Evolutionary conservation across 2,888 invertebrate species (phyloP).

Genomic region (Aspidiotus destructor): DNA sequence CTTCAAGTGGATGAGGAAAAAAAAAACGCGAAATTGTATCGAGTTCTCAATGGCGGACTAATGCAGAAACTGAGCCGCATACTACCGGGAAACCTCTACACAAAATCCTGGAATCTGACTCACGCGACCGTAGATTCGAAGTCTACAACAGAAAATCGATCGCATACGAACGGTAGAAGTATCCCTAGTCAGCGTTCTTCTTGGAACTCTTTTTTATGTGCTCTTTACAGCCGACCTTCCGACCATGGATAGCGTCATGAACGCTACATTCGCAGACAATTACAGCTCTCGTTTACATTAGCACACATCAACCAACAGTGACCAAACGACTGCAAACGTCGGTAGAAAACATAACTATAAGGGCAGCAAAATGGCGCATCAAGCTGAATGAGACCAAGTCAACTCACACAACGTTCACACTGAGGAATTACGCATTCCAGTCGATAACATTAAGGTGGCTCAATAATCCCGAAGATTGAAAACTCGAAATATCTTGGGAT

Average conservation of each 20-base stretch:
- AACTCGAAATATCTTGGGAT: background rate
- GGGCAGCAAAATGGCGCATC: conserved; percentile 5
- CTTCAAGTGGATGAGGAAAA: too few species aligned
- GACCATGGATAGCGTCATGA: background rate
- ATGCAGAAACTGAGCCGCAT: background rate
- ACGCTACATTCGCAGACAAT: conserved; percentile 7
- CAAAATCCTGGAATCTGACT: conserved; percentile 6
- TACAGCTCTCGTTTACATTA: background rate
- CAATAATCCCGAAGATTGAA: background rate
- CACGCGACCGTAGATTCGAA: background rate
- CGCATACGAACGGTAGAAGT: background rate
- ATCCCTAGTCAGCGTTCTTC: background rate
- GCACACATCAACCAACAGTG: background rate
- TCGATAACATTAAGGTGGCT: background rate
- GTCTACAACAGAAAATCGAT: background rate
- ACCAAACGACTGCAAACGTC: conserved; percentile 1
- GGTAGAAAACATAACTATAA: background rate
- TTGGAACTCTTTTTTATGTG: background rate
- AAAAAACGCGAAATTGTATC: background rate
- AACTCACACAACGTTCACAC: conserved; percentile 13
- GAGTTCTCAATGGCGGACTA: background rate
- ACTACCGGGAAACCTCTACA: background rate
- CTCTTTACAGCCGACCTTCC: conserved; percentile 5
- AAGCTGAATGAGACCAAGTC: conserved; percentile 3
- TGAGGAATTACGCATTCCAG: conserved; percentile 2